These are phyloP conservation scores for Corythaixoides concolor DNA, from an alignment of 2,113 vertebrate genomes.

Conservation along the genomic window DNA sequence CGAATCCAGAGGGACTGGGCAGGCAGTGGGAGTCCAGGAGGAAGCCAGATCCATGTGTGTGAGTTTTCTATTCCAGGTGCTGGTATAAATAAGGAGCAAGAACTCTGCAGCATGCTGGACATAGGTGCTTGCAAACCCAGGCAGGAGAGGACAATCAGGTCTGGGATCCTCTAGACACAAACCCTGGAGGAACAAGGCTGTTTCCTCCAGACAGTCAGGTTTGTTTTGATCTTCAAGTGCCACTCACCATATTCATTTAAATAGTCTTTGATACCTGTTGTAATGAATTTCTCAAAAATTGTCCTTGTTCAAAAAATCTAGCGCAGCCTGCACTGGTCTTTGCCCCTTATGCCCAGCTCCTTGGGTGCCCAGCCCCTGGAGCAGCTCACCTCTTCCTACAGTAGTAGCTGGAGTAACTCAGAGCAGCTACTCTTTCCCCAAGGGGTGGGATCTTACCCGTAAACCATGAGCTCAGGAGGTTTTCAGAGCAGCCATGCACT, in stretches of 20 bases:
- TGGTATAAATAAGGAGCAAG: neutral
- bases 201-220: neutral
- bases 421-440: neutral
- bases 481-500: neutral
- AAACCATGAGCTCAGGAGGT: neutral
- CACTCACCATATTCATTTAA: neutral
- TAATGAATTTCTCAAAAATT: neutral
- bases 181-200: neutral
- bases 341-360: neutral
- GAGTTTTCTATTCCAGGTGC: neutral
- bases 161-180: neutral
- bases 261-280: neutral
- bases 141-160: neutral
- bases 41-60: neutral
- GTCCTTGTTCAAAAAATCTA: neutral
- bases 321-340: rapidly evolving
- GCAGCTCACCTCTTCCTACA: neutral
- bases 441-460: neutral
- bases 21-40: neutral
- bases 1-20: neutral
- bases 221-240: neutral
- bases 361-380: neutral
- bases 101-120: neutral
- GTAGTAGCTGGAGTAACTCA: neutral
- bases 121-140: neutral